Evolutionary conservation across 2,113 vertebrate species (phyloP).

Genomic region (Urocynchramus pylzowi): DNA sequence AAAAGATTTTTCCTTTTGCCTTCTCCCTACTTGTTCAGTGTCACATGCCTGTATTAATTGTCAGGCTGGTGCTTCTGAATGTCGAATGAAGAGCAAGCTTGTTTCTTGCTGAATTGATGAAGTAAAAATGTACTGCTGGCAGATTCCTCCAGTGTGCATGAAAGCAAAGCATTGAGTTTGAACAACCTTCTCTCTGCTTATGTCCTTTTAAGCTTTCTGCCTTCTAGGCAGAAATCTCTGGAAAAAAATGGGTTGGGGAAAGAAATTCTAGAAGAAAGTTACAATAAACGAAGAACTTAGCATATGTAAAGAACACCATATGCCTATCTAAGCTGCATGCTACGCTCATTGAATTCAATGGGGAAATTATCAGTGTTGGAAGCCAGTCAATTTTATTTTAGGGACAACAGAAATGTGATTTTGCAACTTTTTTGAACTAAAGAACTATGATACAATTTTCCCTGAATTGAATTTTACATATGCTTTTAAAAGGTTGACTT

Average conservation of each 20-base stretch:
- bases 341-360: not conserved
- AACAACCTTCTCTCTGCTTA: slow-evolving; percentile 3
- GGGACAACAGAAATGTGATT: not conserved
- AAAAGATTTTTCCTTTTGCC: not conserved
- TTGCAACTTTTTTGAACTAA: not conserved
- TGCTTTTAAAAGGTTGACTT: not conserved
- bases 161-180: not conserved
- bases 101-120: slow-evolving; percentile 46
- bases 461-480: not conserved
- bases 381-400: not conserved
- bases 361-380: not conserved
- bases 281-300: not conserved
- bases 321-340: not conserved
- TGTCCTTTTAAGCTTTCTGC: slow-evolving; percentile 25
- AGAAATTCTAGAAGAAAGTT: not conserved
- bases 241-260: not conserved
- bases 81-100: slow-evolving; percentile 32
- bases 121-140: slow-evolving; percentile 23
- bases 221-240: not conserved
- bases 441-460: not conserved
- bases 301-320: not conserved
- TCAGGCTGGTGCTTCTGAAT: slow-evolving; percentile 25
- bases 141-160: not conserved
- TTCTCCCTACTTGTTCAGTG: not conserved
- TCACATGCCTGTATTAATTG: slow-evolving; percentile 15